Conservation (phyloP, 1,140 invertebrate species). For the Drosophila orosa region DNA sequence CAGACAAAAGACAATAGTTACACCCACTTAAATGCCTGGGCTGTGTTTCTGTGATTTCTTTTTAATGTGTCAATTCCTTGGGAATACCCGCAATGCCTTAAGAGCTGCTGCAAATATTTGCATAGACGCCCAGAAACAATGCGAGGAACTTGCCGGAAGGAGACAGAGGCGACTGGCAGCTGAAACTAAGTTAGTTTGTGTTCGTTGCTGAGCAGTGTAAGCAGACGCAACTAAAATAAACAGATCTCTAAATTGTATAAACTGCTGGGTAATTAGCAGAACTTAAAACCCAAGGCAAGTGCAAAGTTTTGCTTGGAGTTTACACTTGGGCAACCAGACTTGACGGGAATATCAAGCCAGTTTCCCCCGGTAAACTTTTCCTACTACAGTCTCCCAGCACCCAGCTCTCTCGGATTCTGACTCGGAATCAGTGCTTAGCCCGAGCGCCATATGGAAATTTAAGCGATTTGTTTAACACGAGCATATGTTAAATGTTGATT, state of each 20-base stretch:
- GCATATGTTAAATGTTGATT: constrained; percentile 77
- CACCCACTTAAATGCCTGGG: neutral
- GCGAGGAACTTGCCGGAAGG: constrained; percentile 16
- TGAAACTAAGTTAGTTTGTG: constrained; percentile 17
- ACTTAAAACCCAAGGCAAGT: constrained; percentile 13
- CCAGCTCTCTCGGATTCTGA: neutral
- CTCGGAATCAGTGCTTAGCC: neutral
- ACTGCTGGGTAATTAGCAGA: constrained; percentile 35
- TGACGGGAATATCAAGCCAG: neutral
- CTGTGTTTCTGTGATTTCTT: neutral
- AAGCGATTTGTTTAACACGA: constrained; percentile 68
- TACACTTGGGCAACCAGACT: constrained; percentile 5
- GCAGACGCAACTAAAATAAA: constrained; percentile 22
- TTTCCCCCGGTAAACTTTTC: constrained; percentile 6
- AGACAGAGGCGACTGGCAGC: neutral
- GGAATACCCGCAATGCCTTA: constrained; percentile 1
- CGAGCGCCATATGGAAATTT: constrained; percentile 66
- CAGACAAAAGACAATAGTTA: neutral
- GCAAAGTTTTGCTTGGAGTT: constrained; percentile 34
- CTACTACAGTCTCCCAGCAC: neutral
- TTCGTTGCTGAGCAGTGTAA: constrained; percentile 10
- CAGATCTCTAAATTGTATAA: constrained; percentile 31
- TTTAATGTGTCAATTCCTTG: constrained; percentile 10
- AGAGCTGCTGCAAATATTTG: constrained; percentile 21
- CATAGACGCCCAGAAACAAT: constrained; percentile 31